A percentile compares a stretch with the other conserved stretches of the same genome.
Conservation (phyloP, 2,888 invertebrate genomes). For the Cartodere bifasciata region DNA sequence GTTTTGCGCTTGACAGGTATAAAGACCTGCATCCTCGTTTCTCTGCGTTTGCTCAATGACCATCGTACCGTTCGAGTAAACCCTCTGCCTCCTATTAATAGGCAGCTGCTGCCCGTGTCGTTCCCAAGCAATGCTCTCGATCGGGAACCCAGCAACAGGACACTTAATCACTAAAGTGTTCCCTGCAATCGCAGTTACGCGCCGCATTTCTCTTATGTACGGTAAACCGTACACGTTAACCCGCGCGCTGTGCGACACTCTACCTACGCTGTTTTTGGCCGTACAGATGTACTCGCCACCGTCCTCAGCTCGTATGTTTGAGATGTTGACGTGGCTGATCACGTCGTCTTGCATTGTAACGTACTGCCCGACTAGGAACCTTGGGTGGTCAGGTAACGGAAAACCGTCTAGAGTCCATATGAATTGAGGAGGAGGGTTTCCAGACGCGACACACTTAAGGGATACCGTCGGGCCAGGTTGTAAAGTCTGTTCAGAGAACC, state of each 20-base stretch:
- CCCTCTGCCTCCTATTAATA: conserved; percentile 74
- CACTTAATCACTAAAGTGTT: conserved; percentile 75
- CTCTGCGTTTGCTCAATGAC: conserved; percentile 77
- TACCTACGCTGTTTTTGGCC: conserved; percentile 71
- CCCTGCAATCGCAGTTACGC: conserved; percentile 77
- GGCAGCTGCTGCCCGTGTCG: conserved; percentile 80
- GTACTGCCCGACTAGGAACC: conserved; percentile 83
- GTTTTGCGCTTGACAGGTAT: conserved; percentile 81
- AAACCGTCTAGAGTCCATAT: conserved; percentile 85
- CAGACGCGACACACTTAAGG: conserved; percentile 86
- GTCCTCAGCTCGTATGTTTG: conserved; percentile 41
- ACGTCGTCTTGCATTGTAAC: conserved; percentile 87
- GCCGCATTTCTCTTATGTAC: conserved; percentile 77
- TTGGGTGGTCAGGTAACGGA: conserved; percentile 45
- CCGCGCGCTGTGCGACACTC: conserved; percentile 67
- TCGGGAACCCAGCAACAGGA: conserved; percentile 81
- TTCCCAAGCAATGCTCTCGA: conserved; percentile 81
- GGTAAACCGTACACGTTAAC: conserved; percentile 83
- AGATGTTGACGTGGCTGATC: conserved; percentile 84
- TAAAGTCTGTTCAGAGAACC: conserved; percentile 84
- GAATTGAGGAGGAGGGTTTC: conserved; percentile 87
- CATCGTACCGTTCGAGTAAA: conserved; percentile 75
- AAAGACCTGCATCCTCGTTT: conserved; percentile 75
- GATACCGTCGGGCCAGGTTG: conserved; percentile 87
- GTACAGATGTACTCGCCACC: conserved; percentile 63